Base-by-base conservation (phyloP, 92 coral and sea anemone species). In the Paramuricea clavata region DNA sequence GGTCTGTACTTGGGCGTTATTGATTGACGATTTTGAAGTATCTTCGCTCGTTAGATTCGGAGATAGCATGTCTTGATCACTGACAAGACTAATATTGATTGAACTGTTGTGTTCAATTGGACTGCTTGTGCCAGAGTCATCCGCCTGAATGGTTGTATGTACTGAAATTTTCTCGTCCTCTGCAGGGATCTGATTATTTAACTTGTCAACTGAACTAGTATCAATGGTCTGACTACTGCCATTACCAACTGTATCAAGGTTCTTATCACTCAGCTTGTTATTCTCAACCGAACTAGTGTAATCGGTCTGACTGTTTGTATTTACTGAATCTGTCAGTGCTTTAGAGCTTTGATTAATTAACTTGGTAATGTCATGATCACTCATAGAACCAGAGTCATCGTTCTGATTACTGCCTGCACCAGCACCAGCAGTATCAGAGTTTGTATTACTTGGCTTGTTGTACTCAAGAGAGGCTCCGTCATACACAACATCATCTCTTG, bases 61-160 rank as follows among this genome's bases (percentile, higher is more conserved):
- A 54, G 62, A 21, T 21, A 54, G 1, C 5, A 5, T 54, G 62
- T 19, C 23, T 54, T 54, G 62, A 5, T 54, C 7, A 54, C 17
- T 1, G 17, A 54, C 5, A 47, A 6, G 52, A 47, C 16, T 15
- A 47, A 12, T 47, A 12, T 47, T 47, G 13, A 15, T 47, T 2
- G 52, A 47, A 9, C 17, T 88, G 28, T 89, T 92, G 27, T 57
- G 49, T 15, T 87, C 54, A 12, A 33, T 76, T 34, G 84, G 83
- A 61, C 93, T 86, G 2, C 94, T 92, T 78, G 84, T 79, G 32
- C 87, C 76, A 25, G 76, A 60, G 30, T 60, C 68, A 60, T 28
- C 15, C 28, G 31, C 32, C 5, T 10, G 68, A 26, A 25, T 21
- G 68, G 12, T 60, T 25, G 68, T 26, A 21, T 21, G 1, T 60